Conservation (phyloP, 1,140 invertebrate species). For the Palaemon carinicauda region DNA sequence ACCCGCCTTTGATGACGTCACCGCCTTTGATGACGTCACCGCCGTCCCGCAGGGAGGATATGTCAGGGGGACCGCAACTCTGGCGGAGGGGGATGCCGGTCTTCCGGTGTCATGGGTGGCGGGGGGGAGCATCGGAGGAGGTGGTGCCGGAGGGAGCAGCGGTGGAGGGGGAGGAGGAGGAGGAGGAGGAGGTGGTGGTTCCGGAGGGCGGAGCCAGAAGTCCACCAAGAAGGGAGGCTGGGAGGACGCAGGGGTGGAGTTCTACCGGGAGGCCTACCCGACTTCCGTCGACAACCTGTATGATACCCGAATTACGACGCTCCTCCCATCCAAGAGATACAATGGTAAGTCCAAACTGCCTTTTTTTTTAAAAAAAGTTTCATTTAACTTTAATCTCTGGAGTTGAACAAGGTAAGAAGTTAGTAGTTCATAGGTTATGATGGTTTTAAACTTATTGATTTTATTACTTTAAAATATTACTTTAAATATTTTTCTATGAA, state of each 20-base stretch:
- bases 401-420: too few relatives aligned
- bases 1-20: background rate
- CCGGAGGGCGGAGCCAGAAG: constrained; percentile 21
- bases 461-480: too few relatives aligned
- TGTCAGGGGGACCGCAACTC: constrained; percentile 56
- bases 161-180: constrained; percentile 20
- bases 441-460: too few relatives aligned
- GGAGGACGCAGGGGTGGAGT: constrained; percentile 85
- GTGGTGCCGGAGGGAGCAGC: constrained; percentile 22
- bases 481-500: too few relatives aligned
- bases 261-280: constrained; percentile 85
- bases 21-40: background rate
- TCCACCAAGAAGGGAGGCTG: constrained; percentile 65
- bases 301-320: constrained; percentile 45
- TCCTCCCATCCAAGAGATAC: constrained; percentile 52
- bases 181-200: constrained; percentile 39
- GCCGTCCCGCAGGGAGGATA: constrained; percentile 48
- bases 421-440: too few relatives aligned
- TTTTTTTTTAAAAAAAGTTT: too few relatives aligned
- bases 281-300: constrained; percentile 69
- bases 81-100: constrained; percentile 18
- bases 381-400: too few relatives aligned
- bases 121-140: constrained; percentile 24
- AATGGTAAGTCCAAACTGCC: constrained; percentile 27
- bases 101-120: constrained; percentile 22